These are phyloP conservation scores for Ispidina picta DNA, from an alignment of 2,797 vertebrate species.

Conservation along the genomic window DNA sequence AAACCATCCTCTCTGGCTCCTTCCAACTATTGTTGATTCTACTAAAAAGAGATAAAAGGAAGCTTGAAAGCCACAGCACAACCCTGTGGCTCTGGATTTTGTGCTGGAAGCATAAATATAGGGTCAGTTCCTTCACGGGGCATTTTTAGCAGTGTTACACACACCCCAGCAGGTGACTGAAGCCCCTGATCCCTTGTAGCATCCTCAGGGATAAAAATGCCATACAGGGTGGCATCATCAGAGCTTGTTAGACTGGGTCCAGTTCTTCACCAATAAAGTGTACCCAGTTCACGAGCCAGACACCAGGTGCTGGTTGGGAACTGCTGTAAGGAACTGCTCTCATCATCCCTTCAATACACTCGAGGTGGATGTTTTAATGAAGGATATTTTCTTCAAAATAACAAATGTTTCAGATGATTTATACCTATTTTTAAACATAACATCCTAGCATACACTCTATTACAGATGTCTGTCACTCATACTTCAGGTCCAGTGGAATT, in stretches of 20 bases:
- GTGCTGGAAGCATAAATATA: neutral
- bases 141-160: neutral
- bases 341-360: neutral
- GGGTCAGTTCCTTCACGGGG: neutral
- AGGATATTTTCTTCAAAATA: conserved; percentile 23
- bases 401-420: neutral
- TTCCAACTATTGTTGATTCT: neutral
- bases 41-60: neutral
- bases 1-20: neutral
- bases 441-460: conserved; percentile 36
- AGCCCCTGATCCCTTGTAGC: neutral
- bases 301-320: neutral
- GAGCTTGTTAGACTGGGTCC: neutral
- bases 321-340: neutral
- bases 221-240: neutral
- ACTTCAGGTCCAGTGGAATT: conserved; percentile 68
- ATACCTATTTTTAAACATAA: conserved; percentile 19
- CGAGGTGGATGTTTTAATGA: neutral
- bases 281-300: neutral
- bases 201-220: neutral
- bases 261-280: neutral
- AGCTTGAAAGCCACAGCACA: neutral
- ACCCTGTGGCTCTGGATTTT: neutral
- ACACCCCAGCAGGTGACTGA: neutral
- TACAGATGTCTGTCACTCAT: conserved; percentile 62